Percentiles rank a stretch among this genome's conserved stretches.
Conservation (phyloP, 2,888 invertebrate species). For the Hyposoter didymator region DNA sequence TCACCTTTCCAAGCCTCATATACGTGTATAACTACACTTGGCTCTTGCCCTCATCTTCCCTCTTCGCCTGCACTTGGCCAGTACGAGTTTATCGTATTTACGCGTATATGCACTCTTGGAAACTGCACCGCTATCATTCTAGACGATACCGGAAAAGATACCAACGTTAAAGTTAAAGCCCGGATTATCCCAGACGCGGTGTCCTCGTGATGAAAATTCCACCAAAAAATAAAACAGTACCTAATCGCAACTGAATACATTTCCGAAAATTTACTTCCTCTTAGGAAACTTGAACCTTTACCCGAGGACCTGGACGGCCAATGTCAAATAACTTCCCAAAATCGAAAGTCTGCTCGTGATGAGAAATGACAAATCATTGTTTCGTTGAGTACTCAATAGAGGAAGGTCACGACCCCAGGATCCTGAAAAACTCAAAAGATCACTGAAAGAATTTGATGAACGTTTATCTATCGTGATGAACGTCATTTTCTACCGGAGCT, state of each 20-base stretch:
- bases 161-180: background rate
- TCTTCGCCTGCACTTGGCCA: background rate
- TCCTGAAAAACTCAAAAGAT: background rate
- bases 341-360: background rate
- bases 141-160: slow-evolving; percentile 7
- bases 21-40: slow-evolving; percentile 20
- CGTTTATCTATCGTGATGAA: background rate
- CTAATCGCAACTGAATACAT: background rate
- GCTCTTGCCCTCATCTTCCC: background rate
- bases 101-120: slow-evolving; percentile 26
- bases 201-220: background rate
- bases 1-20: slow-evolving; percentile 54
- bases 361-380: background rate
- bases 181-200: background rate
- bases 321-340: background rate
- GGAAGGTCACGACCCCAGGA: background rate
- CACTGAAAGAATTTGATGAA: background rate
- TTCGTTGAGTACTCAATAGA: background rate
- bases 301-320: background rate
- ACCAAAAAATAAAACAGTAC: background rate
- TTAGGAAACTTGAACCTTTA: background rate
- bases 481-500: background rate
- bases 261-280: background rate
- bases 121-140: background rate
- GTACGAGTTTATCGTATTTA: slow-evolving; percentile 29